A percentile compares a stretch with the other conserved stretches of the same genome.
Conservation (phyloP, 2,888 invertebrate species). For the Zaprionus obscuricornis region DNA sequence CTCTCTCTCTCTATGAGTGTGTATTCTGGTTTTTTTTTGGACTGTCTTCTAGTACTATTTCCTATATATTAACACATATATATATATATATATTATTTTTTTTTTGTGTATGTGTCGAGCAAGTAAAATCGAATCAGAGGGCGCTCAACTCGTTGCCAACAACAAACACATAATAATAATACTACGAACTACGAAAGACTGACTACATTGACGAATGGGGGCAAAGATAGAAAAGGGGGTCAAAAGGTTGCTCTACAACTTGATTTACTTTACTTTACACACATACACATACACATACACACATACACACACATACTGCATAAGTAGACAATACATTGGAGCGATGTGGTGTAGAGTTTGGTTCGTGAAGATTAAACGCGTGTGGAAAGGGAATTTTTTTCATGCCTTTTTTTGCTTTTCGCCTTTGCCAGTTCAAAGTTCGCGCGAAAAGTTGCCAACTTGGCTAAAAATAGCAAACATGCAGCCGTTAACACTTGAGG, state of each 20-base stretch:
- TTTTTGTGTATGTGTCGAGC: background rate
- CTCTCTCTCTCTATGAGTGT: too few species aligned
- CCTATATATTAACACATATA: background rate
- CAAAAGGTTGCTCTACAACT: conserved; percentile 74
- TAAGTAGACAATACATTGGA: too few species aligned
- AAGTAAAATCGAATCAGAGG: conserved; percentile 34
- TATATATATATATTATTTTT: too few species aligned
- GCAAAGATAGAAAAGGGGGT: conserved; percentile 60
- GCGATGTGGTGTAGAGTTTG: background rate
- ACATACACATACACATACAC: too few species aligned
- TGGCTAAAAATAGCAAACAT: conserved; percentile 69
- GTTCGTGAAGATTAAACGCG: background rate
- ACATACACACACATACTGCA: too few species aligned
- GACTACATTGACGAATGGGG: background rate
- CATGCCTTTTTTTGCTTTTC: conserved; percentile 24
- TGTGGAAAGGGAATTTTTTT: conserved; percentile 9
- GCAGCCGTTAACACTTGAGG: conserved; percentile 76
- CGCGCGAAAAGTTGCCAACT: conserved; percentile 76
- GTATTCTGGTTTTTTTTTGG: too few species aligned
- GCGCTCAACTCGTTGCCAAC: conserved; percentile 79
- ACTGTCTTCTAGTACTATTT: conserved; percentile 9
- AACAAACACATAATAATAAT: conserved; percentile 68
- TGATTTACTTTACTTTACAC: conserved; percentile 56
- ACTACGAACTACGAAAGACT: too few species aligned
- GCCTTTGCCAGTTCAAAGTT: conserved; percentile 72